phyloP scores from a whole-genome alignment of 1,140 invertebrate species.

The Euura saliciscinereae region DNA sequence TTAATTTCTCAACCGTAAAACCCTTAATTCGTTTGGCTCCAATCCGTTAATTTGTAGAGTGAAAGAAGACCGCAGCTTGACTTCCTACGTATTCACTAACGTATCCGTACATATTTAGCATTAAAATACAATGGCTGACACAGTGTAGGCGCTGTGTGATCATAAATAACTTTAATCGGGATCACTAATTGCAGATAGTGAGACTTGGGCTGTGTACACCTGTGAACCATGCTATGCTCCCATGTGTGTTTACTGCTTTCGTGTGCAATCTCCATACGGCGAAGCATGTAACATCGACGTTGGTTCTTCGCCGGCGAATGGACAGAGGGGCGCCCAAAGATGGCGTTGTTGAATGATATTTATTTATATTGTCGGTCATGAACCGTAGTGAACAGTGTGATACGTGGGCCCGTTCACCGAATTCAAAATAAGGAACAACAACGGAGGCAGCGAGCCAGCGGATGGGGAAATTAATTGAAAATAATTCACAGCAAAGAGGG shows the following conservation, averaged over 20 bases:
- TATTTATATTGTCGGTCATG: slow-evolving; percentile 33
- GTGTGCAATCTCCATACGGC: background rate
- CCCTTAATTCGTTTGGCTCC: background rate
- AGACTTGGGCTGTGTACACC: slow-evolving; percentile 41
- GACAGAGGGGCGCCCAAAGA: slow-evolving; percentile 19
- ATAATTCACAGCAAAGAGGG: slow-evolving; percentile 59
- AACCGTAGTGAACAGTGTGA: slow-evolving; percentile 21
- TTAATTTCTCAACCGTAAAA: background rate
- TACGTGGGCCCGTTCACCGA: slow-evolving; percentile 44
- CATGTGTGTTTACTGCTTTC: slow-evolving; percentile 36
- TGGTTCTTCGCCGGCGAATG: slow-evolving; percentile 7
- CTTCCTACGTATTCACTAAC: background rate
- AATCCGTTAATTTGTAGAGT: background rate
- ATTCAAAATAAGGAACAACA: background rate
- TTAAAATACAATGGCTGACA: slow-evolving; percentile 61
- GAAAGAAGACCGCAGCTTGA: background rate
- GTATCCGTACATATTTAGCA: slow-evolving; percentile 27
- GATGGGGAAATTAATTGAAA: slow-evolving; percentile 61
- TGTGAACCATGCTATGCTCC: slow-evolving; percentile 41
- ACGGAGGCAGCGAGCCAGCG: slow-evolving; percentile 20
- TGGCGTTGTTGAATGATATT: slow-evolving; percentile 44
- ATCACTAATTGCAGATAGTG: slow-evolving; percentile 58
- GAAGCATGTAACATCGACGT: slow-evolving; percentile 2
- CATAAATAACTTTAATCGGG: slow-evolving; percentile 61
- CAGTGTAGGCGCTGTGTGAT: slow-evolving; percentile 49